These are phyloP conservation scores for Nephrocerus scutellatus DNA, from an alignment of 2,888 invertebrate genomes.

Conservation along the genomic window DNA sequence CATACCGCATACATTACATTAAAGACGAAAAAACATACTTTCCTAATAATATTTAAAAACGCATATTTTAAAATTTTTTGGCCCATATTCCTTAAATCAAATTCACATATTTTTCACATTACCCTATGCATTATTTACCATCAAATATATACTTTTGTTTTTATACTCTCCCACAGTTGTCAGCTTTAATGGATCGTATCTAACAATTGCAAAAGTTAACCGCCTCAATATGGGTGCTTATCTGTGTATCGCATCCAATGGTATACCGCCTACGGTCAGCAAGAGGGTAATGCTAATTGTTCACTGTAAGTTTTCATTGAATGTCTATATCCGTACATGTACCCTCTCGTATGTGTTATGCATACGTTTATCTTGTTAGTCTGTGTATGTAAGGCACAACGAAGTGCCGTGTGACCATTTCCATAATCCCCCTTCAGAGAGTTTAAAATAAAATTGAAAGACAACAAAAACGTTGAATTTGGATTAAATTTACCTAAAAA, in stretches of 20 bases:
- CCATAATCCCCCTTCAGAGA: no score
- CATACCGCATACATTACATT: no score
- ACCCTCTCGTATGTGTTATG: constrained; percentile 28
- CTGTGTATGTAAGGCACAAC: constrained; percentile 28
- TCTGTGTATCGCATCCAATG: constrained; percentile 75
- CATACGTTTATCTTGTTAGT: constrained; percentile 36
- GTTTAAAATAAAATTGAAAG: no score
- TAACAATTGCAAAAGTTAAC: constrained; percentile 65
- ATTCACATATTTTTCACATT: no score
- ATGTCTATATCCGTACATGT: constrained; percentile 6
- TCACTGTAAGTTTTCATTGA: constrained; percentile 62
- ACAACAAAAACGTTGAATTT: no score
- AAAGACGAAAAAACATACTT: no score
- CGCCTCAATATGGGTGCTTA: constrained; percentile 75
- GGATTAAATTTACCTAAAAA: no score
- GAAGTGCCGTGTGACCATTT: constrained; percentile 20
- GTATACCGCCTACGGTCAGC: constrained; percentile 73
- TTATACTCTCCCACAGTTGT: constrained; percentile 49
- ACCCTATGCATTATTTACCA: no score
- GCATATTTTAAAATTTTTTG: no score
- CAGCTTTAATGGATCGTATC: constrained; percentile 61
- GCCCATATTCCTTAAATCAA: no score
- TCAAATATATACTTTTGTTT: background rate
- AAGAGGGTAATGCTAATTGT: constrained; percentile 73
- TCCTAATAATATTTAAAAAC: no score